Evolutionary conservation across 1,140 invertebrate species (phyloP).

Genomic region (Geopemphigus sp.): DNA sequence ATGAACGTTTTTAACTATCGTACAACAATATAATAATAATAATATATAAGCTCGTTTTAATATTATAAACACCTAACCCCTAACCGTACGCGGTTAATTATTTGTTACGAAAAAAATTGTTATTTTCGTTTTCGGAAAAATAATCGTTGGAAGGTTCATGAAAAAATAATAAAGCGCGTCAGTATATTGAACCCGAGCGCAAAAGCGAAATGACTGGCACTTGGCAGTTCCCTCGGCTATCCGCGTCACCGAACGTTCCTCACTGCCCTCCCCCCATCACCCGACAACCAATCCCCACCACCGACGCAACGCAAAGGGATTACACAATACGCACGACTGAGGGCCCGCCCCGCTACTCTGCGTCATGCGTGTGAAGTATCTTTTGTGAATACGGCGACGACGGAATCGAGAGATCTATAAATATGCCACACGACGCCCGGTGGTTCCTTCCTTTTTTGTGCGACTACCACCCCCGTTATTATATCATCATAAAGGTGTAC

Average conservation of each 20-base stretch:
- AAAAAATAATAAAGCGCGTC: not conserved
- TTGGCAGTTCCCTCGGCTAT: not conserved
- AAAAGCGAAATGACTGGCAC: constrained; percentile 41
- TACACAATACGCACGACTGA: not conserved
- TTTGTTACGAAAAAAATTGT: too few species aligned
- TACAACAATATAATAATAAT: not conserved
- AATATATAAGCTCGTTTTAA: not conserved
- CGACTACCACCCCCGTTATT: constrained; percentile 2
- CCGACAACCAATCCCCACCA: too few species aligned
- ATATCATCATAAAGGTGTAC: too few species aligned
- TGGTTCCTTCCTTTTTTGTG: constrained; percentile 14
- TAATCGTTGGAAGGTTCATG: not conserved
- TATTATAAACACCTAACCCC: not conserved
- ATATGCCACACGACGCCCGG: constrained; percentile 15
- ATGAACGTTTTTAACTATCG: too few species aligned
- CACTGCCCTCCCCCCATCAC: not conserved
- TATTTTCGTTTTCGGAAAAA: not conserved
- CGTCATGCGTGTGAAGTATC: constrained; percentile 45
- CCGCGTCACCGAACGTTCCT: not conserved
- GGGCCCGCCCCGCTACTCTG: too few species aligned
- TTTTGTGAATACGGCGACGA: not conserved
- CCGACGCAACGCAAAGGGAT: not conserved
- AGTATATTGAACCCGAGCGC: constrained; percentile 10
- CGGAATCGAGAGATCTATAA: constrained; percentile 38
- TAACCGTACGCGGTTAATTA: too few species aligned